Base-by-base conservation (phyloP, 1,140 invertebrate genomes). In the Linepithema humile region DNA sequence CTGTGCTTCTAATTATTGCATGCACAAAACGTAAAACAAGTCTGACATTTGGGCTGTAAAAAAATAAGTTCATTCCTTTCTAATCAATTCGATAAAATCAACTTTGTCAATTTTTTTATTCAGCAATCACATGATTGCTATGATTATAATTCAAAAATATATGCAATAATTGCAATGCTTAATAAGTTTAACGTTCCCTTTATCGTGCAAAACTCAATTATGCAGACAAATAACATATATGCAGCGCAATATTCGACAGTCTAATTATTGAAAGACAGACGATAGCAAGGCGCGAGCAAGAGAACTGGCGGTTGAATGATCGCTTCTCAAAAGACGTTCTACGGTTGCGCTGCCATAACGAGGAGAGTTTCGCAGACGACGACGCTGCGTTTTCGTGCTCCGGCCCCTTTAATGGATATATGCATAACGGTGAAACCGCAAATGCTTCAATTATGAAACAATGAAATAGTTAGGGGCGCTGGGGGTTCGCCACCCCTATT, bases 371-470 rank as follows among this genome's bases (percentile, higher is more conserved):
- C 77, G 69, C n/a, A 59, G 50, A 59, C 50, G 85, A 80, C 32
- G 45, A 85, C 65, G 84, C 38, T 60, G 62, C 85, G 70, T 89
- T 89, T 87, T 85, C 74, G 72, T 83, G 83, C 83, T 83, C 72
- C 74, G 74, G 78, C 59, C 74, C 67, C 85, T 90, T 89, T 85
- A 82, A 85, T 77, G 78, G 88, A 87, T 91, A 89, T 89, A 89
- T 88, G 91, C 86, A 88, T 90, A 88, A 91, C 86, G 86, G 72
- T 82, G 86, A 83, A 86, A 91, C 91, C 90, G 89, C 91, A 91
- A 92, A 91, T 92, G 92, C 91, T 91, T 93, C 91, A 93, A 92
- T 93, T 94, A 93, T 92, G 92, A 93, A 93, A 93, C 92, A 93
- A 93, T 93, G 92, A 93, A 92, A 93, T 91, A 92, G 92, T 92